Percentiles rank a stretch among this genome's conserved stretches.
These are phyloP conservation scores for Agapornis canus DNA, from an alignment of 2,797 vertebrate genomes.

Conservation along the genomic window DNA sequence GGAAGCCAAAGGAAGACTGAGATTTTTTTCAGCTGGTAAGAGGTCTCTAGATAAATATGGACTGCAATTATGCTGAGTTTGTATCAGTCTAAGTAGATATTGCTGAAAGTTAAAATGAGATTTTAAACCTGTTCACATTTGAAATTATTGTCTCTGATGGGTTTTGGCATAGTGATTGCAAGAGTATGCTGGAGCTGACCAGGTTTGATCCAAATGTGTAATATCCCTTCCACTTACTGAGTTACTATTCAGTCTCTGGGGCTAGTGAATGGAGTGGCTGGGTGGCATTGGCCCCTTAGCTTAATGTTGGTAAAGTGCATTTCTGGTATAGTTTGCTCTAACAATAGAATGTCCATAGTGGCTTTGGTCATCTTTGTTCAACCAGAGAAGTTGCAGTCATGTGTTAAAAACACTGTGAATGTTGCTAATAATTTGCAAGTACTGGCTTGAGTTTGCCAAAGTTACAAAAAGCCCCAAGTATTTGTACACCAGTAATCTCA, in stretches of 20 bases:
- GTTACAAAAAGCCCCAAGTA: background rate
- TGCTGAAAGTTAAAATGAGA: background rate
- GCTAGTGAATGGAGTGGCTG: background rate
- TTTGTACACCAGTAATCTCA: background rate
- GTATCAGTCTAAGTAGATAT: background rate
- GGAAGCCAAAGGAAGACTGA: background rate
- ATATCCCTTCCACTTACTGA: background rate
- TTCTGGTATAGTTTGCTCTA: background rate
- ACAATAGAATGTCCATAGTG: background rate
- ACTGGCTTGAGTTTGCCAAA: background rate
- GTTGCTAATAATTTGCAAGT: background rate
- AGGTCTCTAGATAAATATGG: background rate
- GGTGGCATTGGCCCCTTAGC: background rate
- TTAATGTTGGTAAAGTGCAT: rapidly evolving
- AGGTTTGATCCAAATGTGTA: background rate
- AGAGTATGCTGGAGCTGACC: background rate
- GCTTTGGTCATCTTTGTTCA: background rate
- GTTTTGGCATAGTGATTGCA: background rate
- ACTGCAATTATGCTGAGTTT: background rate
- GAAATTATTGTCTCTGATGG: background rate
- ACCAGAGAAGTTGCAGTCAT: background rate
- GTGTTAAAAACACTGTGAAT: background rate
- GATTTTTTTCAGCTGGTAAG: background rate
- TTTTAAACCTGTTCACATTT: background rate
- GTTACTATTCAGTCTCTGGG: background rate